phyloP scores from a whole-genome alignment of 2,888 invertebrate species.

The Limnephilus lunatus region DNA sequence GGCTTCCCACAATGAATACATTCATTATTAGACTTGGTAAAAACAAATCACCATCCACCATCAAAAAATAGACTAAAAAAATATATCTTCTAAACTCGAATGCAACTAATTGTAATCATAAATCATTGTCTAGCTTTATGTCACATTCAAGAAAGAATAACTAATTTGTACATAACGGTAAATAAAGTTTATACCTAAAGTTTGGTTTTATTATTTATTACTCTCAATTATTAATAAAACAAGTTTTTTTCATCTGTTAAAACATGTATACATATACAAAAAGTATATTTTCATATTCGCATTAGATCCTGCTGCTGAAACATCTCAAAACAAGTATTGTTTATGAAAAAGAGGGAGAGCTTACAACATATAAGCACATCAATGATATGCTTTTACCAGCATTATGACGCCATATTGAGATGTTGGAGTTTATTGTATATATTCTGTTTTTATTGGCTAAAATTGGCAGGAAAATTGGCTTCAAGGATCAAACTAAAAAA shows the following conservation, averaged over 20 bases:
- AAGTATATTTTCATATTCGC: neutral
- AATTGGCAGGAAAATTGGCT: neutral
- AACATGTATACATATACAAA: neutral
- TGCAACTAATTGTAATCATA: constrained; percentile 32
- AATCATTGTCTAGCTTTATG: constrained; percentile 20
- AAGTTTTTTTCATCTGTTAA: neutral
- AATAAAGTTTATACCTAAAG: constrained; percentile 46
- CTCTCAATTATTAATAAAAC: neutral
- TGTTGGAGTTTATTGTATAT: neutral
- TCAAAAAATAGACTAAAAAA: constrained; percentile 11
- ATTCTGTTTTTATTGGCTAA: neutral
- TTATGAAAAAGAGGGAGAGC: neutral
- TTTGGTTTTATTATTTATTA: neutral
- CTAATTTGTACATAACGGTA: constrained; percentile 43
- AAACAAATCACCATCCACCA: neutral
- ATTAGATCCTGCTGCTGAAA: neutral
- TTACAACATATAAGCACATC: neutral
- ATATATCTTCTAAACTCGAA: constrained; percentile 9
- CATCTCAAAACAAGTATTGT: neutral
- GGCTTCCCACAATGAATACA: constrained; percentile 19
- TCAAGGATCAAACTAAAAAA: neutral
- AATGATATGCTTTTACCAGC: no score
- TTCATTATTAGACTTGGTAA: constrained; percentile 1
- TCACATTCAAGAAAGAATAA: constrained; percentile 41
- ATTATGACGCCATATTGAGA: neutral